phyloP scores from a whole-genome alignment of 2,888 invertebrate genomes.

The Orthosia gothica region DNA sequence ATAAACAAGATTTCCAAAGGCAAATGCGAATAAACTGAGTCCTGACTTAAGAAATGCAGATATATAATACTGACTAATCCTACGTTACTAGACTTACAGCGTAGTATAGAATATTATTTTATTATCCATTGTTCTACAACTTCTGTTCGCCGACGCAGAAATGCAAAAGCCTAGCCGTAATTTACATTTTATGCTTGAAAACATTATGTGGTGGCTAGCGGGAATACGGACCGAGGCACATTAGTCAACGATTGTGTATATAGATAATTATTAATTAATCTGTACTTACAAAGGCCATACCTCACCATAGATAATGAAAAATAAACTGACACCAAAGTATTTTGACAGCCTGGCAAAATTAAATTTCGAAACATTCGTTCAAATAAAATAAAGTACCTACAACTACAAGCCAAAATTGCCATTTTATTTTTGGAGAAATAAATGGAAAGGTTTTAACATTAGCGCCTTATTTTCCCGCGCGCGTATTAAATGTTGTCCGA shows the following conservation, averaged over 20 bases:
- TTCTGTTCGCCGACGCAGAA: constrained; percentile 60
- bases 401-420: constrained; percentile 3
- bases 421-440: constrained; percentile 12
- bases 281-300: background rate
- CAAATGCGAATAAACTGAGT: constrained; percentile 25
- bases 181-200: constrained; percentile 65
- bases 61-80: background rate
- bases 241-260: constrained; percentile 27
- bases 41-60: constrained; percentile 29
- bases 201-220: constrained; percentile 45
- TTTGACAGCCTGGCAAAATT: constrained; percentile 15
- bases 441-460: constrained; percentile 44
- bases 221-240: constrained; percentile 19
- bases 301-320: constrained; percentile 18
- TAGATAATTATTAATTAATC: constrained; percentile 16
- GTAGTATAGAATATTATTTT: constrained; percentile 63
- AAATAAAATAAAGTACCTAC: constrained; percentile 19
- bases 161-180: constrained; percentile 54
- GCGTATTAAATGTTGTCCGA: constrained; percentile 56
- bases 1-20: background rate
- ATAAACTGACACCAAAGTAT: constrained; percentile 11
- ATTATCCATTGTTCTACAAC: constrained; percentile 66
- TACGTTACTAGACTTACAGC: constrained; percentile 27
- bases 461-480: constrained; percentile 52
- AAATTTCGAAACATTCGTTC: constrained; percentile 8